Conservation (phyloP, 1,140 invertebrate species). For the Potamilus streckersoni region DNA sequence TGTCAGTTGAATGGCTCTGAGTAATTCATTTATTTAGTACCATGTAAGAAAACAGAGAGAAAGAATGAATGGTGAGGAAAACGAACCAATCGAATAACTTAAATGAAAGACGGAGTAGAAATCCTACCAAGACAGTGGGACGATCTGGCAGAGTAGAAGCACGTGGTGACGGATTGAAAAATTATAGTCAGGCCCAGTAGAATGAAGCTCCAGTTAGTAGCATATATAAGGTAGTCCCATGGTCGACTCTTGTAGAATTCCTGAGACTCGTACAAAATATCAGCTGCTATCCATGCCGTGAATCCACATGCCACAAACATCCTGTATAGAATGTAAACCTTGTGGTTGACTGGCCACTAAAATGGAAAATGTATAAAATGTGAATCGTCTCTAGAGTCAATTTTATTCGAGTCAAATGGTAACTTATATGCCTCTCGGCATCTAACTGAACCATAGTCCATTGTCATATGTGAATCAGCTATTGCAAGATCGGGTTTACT, state of each 20-base stretch:
- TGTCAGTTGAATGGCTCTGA: too few relatives aligned
- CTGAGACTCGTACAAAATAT: slow-evolving; percentile 50
- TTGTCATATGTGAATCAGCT: too few relatives aligned
- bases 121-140: slow-evolving; percentile 49
- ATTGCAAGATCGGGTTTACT: too few relatives aligned
- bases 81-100: neutral
- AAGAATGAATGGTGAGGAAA: too few relatives aligned
- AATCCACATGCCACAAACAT: slow-evolving; percentile 35
- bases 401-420: too few relatives aligned
- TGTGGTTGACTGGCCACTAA: slow-evolving; percentile 54
- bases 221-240: slow-evolving; percentile 56
- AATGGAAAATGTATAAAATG: slow-evolving; percentile 10
- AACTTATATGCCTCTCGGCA: too few relatives aligned
- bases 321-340: slow-evolving; percentile 48
- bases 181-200: slow-evolving; percentile 44
- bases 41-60: too few relatives aligned
- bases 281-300: slow-evolving; percentile 49
- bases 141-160: slow-evolving; percentile 40
- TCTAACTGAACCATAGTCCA: too few relatives aligned
- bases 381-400: too few relatives aligned
- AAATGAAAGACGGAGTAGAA: neutral
- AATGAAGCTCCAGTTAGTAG: slow-evolving; percentile 62
- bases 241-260: slow-evolving; percentile 48
- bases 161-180: slow-evolving; percentile 41
- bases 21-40: too few relatives aligned